Evolutionary conservation across 2,113 vertebrate genomes (phyloP).

Genomic region (Regulus satrapa): DNA sequence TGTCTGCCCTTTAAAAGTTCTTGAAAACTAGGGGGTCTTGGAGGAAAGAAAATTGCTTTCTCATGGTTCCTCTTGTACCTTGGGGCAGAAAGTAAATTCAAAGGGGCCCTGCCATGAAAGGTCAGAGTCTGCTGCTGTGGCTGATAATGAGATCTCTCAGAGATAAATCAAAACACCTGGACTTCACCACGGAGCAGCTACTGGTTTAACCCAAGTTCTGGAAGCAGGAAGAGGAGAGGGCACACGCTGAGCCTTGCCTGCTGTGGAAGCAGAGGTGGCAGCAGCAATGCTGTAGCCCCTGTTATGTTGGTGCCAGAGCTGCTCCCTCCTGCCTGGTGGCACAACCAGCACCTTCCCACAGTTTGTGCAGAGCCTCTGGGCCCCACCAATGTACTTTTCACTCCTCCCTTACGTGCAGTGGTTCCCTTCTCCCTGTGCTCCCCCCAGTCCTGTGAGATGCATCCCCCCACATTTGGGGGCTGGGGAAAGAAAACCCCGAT

Average conservation of each 20-base stretch:
- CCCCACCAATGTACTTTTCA: fast-evolving
- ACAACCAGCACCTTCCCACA: background rate
- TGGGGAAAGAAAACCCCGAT: background rate
- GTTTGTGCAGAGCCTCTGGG: background rate
- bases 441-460: background rate
- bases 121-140: background rate
- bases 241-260: background rate
- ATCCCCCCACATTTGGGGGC: fast-evolving
- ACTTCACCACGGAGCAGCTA: background rate
- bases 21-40: slow-evolving; percentile 12
- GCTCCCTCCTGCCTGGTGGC: background rate
- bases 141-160: slow-evolving; percentile 16
- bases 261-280: background rate
- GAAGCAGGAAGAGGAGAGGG: background rate
- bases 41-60: slow-evolving; percentile 9
- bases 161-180: slow-evolving; percentile 16
- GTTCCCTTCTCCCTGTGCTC: background rate
- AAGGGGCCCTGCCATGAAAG: slow-evolving; percentile 11
- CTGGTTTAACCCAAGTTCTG: background rate
- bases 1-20: slow-evolving; percentile 17
- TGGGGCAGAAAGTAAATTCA: slow-evolving; percentile 28
- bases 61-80: background rate
- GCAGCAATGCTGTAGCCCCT: fast-evolving
- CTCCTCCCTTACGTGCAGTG: background rate
- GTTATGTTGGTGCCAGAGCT: background rate